phyloP scores from a whole-genome alignment of 2,797 vertebrate genomes.

The Chaunax sp. region DNA sequence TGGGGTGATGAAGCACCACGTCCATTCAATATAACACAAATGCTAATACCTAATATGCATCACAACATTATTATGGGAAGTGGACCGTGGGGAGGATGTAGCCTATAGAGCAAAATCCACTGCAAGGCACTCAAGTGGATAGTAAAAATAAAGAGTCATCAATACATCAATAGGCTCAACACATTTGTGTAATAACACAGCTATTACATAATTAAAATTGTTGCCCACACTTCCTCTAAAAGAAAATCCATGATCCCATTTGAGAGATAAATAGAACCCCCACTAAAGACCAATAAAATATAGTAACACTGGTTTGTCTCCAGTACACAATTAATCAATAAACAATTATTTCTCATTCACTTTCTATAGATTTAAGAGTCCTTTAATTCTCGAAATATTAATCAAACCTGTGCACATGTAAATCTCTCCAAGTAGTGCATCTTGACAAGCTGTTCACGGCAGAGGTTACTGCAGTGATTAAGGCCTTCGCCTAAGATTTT shows the following conservation, averaged over 20 bases:
- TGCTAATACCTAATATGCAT: constrained; percentile 10
- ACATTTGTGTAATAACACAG: background rate
- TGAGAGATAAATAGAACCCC: constrained; percentile 5
- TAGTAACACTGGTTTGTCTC: constrained; percentile 7
- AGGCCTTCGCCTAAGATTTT: background rate
- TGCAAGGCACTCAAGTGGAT: constrained; percentile 3
- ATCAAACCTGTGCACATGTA: background rate
- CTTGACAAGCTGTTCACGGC: constrained; percentile 4
- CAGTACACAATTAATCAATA: background rate
- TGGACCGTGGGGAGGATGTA: background rate
- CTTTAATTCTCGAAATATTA: background rate
- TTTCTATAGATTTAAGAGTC: constrained; percentile 6
- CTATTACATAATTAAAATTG: constrained; percentile 11
- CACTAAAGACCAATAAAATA: constrained; percentile 19
- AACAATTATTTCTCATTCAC: constrained; percentile 2
- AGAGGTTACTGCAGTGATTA: constrained; percentile 5
- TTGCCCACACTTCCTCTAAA: constrained; percentile 11
- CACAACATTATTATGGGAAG: background rate
- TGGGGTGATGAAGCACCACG: background rate
- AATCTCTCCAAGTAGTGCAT: background rate
- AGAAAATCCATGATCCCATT: constrained; percentile 16
- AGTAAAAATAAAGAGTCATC: constrained; percentile 15
- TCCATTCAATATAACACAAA: constrained; percentile 3
- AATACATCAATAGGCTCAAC: constrained; percentile 8
- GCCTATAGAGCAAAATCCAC: background rate